Evolutionary conservation across 2,888 invertebrate genomes (phyloP), one percentile per base, ranked within the genome.

Genomic region (Hofmannophila pseudospretella): DNA sequence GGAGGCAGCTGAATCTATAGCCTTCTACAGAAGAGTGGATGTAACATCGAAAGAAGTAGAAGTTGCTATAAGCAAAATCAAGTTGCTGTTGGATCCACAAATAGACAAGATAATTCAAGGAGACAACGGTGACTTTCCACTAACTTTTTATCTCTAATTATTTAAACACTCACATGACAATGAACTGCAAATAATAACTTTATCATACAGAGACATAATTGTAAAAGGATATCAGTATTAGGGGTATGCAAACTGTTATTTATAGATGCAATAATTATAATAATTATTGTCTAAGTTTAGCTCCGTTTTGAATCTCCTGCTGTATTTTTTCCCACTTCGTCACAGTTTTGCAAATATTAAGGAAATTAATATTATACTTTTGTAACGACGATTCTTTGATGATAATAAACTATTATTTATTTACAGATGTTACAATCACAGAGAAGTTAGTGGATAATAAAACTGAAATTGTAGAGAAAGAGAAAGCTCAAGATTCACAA

Each of bases 1-100:
- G 76, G 70, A 72, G 41, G 76, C 75, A 36, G 65, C 62, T 0
- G 60, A 67, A 40, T 53, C 77, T 0, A 56, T 76, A 44, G 54
- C 75, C 0, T 75, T 74, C 43, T 77, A 76, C 47, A 54, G 54
- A 30, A 52, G 62, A 10, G 29, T 66, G 1, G 47, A 60, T 0
- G 44, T 59, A 0, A 49, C 47, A 0, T 74, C 72, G 0, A 74
- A 71, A 42, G 68, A 69, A 52, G 61, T 74, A 0, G 61, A 68
- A 41, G 51, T 53, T 0, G 75, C 74, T 44, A 54, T 76, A 7
- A 53, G 51, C 3, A 73, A 68, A 42, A 66, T 76, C 2, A 64
- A 49, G 40, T 36, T 66, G 2, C 64, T 69, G 35, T 38, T 71
- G 1, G 67, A 69, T 23, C 73, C 73, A 0, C 52, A 58, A 23